Evolutionary conservation across 2,797 vertebrate genomes (phyloP).

Genomic region (Etheostoma perlongum): DNA sequence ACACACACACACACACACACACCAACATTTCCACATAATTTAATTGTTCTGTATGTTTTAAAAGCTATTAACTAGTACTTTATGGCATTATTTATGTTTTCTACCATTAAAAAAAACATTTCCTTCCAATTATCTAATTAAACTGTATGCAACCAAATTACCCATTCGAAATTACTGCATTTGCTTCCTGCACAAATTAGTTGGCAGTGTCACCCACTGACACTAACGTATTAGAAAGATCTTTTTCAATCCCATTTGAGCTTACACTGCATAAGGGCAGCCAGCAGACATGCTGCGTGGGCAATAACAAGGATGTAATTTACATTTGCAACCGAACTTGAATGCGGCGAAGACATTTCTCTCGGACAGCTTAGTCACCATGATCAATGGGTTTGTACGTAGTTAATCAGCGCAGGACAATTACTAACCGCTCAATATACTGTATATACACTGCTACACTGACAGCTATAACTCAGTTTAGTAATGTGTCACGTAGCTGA

Average conservation of each 20-base stretch:
- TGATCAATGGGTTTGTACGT: constrained; percentile 59
- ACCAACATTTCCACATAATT: not conserved
- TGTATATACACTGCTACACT: constrained; percentile 9
- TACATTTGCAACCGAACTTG: constrained; percentile 58
- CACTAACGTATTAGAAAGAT: constrained; percentile 23
- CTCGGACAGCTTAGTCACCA: constrained; percentile 45
- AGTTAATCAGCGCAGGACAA: constrained; percentile 52
- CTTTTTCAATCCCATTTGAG: constrained; percentile 47
- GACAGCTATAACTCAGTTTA: constrained; percentile 20
- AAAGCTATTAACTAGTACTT: not conserved
- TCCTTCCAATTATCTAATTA: constrained; percentile 25
- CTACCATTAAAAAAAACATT: constrained; percentile 11
- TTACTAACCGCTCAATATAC: constrained; percentile 45
- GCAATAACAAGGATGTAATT: constrained; percentile 71
- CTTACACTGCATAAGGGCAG: constrained; percentile 55
- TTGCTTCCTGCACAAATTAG: constrained; percentile 38
- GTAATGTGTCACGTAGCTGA: constrained; percentile 24
- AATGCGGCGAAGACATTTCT: constrained; percentile 40
- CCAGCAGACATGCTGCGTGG: constrained; percentile 65
- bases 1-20: not conserved
- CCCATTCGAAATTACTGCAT: constrained; percentile 9
- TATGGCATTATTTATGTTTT: constrained; percentile 6
- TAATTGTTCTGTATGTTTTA: not conserved
- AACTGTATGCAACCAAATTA: constrained; percentile 16
- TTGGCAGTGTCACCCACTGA: constrained; percentile 28